Base-by-base conservation (phyloP, 2,797 vertebrate genomes). In the Macroramphosus scolopax region DNA sequence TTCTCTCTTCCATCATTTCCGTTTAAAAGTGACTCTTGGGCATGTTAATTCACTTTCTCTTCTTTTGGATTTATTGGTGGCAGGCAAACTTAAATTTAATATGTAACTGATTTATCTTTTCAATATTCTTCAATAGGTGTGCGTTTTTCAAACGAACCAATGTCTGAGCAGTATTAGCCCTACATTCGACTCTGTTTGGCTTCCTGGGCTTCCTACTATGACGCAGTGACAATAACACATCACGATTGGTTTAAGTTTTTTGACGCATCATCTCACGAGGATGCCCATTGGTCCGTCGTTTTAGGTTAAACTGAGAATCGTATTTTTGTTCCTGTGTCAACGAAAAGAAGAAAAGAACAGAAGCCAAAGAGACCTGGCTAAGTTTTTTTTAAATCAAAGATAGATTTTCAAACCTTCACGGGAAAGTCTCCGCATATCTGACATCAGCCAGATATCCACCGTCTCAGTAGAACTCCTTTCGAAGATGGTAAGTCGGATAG, bases 291-390 rank as follows among this genome's bases (percentile, higher is more conserved):
- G 91, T 51, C 29, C 1, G 6, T 10, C 28, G 10, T 13, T 31
- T 30, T 48, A 73, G 75, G 78, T 84, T 77, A 69, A 84, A 85
- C 64, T 45, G 72, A 58, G 54, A 54, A 74, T 78, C 64, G 77
- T 91, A 90, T 90, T 90, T 91, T 90, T 90, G 91, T 91, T 92
- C 87, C 91, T 90, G 89, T 91, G 87, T 90, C 85, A 89, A 86
- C 79, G 77, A 74, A 83, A 81, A 78, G 68, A 83, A 82, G 75
- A 81, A 84, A 84, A 84, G 65, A 77, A 28, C 32, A 54, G 66
- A 14, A 38, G 43, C 6, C 43, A 47, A 45, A 44, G 49, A 60
- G 42, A 65, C 22, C 50, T 14, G 64, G 47, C 35, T 40, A 66
- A 77, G 70, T 79, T 81, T 62, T 37, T 26, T 15, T 15, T 8